These are phyloP conservation scores for Limnephilus marmoratus DNA, from an alignment of 2,888 invertebrate species.

Conservation along the genomic window DNA sequence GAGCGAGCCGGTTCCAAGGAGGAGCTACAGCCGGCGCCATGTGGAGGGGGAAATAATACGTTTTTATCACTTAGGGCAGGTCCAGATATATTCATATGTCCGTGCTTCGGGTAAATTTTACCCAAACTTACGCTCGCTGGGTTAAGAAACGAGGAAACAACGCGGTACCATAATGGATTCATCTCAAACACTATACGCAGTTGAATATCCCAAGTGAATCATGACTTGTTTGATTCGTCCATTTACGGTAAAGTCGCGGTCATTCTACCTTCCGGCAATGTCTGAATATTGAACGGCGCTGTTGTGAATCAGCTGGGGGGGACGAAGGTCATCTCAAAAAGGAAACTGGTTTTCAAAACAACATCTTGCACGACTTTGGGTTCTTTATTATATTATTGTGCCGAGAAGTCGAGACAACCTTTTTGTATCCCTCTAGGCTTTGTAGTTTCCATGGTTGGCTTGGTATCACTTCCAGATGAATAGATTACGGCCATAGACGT, in stretches of 20 bases:
- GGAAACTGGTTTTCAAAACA: constrained; percentile 32
- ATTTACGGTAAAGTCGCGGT: neutral
- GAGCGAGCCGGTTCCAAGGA: no score
- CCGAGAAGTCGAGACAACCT: neutral
- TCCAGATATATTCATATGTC: no score
- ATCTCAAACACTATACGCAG: neutral
- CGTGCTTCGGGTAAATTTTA: no score
- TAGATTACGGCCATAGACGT: neutral
- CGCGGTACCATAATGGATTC: neutral
- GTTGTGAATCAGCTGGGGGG: constrained; percentile 21
- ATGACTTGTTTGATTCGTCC: neutral
- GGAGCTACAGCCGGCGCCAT: no score
- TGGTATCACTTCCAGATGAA: neutral
- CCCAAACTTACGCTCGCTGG: no score
- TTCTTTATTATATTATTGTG: neutral
- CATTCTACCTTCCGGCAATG: constrained; percentile 17
- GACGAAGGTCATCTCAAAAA: constrained; percentile 33
- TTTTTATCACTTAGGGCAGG: no score
- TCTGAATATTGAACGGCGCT: neutral
- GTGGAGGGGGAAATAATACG: no score
- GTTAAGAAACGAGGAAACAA: neutral
- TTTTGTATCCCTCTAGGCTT: neutral
- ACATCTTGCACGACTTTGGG: neutral
- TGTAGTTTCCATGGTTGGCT: neutral
- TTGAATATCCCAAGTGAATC: neutral